Percentiles rank a stretch among this genome's conserved stretches.
Conservation (phyloP, 2,888 invertebrate genomes). For the Aleiodes leptofemur region DNA sequence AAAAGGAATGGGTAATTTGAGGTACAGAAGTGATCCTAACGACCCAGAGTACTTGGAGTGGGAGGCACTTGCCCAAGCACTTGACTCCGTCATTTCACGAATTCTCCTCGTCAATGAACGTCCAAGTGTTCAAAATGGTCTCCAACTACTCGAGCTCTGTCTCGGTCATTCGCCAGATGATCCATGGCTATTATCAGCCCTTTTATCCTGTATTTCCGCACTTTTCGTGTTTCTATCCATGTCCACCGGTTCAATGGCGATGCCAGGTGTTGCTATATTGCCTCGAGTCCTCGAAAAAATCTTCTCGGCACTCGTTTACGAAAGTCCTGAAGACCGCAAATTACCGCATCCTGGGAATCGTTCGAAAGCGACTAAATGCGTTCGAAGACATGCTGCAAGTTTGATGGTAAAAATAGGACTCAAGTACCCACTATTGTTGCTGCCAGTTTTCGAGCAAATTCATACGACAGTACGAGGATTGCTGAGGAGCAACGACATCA, state of each 20-base stretch:
- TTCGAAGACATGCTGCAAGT: slow-evolving; percentile 92
- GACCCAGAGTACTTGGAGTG: slow-evolving; percentile 88
- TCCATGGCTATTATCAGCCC: slow-evolving; percentile 87
- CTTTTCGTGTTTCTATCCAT: slow-evolving; percentile 93
- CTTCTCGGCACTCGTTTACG: slow-evolving; percentile 88
- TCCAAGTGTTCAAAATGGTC: slow-evolving; percentile 85
- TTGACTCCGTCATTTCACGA: slow-evolving; percentile 90
- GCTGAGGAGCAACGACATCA: slow-evolving; percentile 79
- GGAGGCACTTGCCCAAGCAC: slow-evolving; percentile 86
- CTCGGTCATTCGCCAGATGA: slow-evolving; percentile 85
- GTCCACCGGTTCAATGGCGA: slow-evolving; percentile 87
- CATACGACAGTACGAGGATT: slow-evolving; percentile 85
- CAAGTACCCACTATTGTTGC: slow-evolving; percentile 88
- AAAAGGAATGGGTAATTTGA: slow-evolving; percentile 77
- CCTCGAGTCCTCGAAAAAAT: slow-evolving; percentile 92
- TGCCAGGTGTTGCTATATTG: slow-evolving; percentile 82
- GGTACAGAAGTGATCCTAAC: slow-evolving; percentile 74
- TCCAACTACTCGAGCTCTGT: slow-evolving; percentile 87
- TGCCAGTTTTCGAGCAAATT: slow-evolving; percentile 92
- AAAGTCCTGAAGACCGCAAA: slow-evolving; percentile 81
- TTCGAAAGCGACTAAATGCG: slow-evolving; percentile 87
- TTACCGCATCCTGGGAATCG: slow-evolving; percentile 76
- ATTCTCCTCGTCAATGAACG: slow-evolving; percentile 85
- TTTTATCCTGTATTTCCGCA: slow-evolving; percentile 94
- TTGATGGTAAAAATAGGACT: slow-evolving; percentile 92